Conservation (phyloP, 1,140 invertebrate species). For the Theocolax elegans region DNA sequence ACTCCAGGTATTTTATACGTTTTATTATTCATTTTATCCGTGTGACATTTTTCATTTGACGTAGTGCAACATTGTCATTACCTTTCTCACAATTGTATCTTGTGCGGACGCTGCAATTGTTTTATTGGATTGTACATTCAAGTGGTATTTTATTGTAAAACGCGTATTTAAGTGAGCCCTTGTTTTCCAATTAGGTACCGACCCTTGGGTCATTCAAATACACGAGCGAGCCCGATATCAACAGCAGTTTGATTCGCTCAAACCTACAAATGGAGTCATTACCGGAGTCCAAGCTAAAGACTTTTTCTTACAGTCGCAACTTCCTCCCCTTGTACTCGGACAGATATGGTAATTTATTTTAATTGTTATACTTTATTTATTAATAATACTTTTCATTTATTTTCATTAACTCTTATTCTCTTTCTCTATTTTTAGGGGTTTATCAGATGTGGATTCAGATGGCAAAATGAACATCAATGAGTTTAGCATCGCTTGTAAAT, state of each 20-base stretch:
- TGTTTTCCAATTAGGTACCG: constrained; percentile 63
- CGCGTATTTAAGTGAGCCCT: constrained; percentile 15
- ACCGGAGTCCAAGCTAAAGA: constrained; percentile 94
- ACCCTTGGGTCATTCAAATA: constrained; percentile 89
- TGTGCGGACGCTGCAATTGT: too few relatives aligned
- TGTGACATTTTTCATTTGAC: too few relatives aligned
- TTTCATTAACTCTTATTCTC: neutral
- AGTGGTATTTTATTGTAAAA: too few relatives aligned
- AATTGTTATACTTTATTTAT: too few relatives aligned
- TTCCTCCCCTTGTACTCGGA: constrained; percentile 87
- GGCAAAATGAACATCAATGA: constrained; percentile 97
- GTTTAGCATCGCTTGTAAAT: constrained; percentile 97
- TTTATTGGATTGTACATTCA: too few relatives aligned
- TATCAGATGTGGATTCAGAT: constrained; percentile 96
- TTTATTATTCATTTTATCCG: too few relatives aligned
- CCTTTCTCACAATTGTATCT: too few relatives aligned
- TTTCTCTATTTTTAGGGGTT: constrained; percentile 72
- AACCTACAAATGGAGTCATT: constrained; percentile 88
- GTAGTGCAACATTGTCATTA: too few relatives aligned
- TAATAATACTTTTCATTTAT: neutral
- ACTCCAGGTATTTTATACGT: constrained; percentile 34
- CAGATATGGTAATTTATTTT: constrained; percentile 84
- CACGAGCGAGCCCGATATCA: constrained; percentile 90
- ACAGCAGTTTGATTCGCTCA: constrained; percentile 89
- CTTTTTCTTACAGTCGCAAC: constrained; percentile 92